These are phyloP conservation scores for Leucophenga montana DNA, from an alignment of 2,888 invertebrate genomes.

Conservation along the genomic window DNA sequence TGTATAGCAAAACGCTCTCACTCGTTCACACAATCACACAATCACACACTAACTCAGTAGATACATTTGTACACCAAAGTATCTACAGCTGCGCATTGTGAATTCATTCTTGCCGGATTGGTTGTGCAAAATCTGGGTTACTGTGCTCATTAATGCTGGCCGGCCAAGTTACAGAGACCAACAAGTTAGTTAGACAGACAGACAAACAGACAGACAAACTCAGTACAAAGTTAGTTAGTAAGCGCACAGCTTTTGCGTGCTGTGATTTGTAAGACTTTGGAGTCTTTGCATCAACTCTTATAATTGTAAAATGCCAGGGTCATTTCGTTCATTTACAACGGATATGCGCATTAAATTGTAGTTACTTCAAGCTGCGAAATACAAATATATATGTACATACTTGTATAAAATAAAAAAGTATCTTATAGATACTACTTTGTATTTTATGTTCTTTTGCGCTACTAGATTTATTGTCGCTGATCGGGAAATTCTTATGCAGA, in stretches of 20 bases:
- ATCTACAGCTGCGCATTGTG: neutral
- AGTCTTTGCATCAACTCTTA: neutral
- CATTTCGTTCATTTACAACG: conserved; percentile 23
- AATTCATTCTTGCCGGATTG: neutral
- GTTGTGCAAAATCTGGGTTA: conserved; percentile 32
- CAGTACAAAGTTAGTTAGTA: neutral
- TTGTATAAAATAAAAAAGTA: too few species aligned
- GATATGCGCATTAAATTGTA: conserved; percentile 26
- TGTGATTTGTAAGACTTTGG: conserved; percentile 3
- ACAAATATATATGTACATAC: neutral
- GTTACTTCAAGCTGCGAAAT: neutral
- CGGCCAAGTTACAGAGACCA: conserved; percentile 9
- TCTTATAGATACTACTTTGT: neutral
- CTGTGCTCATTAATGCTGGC: conserved; percentile 26
- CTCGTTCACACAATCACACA: too few species aligned
- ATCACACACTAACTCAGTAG: too few species aligned
- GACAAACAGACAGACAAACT: neutral
- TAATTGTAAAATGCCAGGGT: conserved; percentile 24
- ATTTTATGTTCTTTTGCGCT: conserved; percentile 5
- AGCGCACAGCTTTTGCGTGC: neutral
- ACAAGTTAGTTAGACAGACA: conserved; percentile 9
- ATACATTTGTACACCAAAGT: too few species aligned
- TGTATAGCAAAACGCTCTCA: neutral
- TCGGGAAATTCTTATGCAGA: conserved; percentile 20
- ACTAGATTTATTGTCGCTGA: neutral